Percentiles rank a stretch among this genome's conserved stretches.
These are phyloP conservation scores for Galleria mellonella DNA, from an alignment of 1,140 invertebrate species.

Conservation along the genomic window DNA sequence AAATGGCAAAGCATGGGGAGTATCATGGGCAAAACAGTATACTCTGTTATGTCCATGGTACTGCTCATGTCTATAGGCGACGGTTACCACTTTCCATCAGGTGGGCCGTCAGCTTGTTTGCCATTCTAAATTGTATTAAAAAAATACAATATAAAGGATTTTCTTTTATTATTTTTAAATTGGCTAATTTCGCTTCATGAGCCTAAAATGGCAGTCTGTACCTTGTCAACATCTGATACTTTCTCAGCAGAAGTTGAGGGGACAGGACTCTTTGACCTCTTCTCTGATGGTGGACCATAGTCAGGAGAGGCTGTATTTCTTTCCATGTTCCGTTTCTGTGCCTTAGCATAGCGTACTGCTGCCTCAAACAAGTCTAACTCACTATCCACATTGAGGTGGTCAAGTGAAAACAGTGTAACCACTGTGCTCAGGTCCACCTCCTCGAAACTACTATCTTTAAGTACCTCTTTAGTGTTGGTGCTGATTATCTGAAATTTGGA, in stretches of 20 bases:
- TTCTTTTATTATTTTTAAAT: too few relatives aligned
- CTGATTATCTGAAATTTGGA: constrained; percentile 78
- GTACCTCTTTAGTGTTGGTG: constrained; percentile 83
- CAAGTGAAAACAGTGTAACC: constrained; percentile 82
- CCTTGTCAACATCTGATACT: constrained; percentile 8
- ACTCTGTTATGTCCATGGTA: too few relatives aligned
- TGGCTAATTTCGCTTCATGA: too few relatives aligned
- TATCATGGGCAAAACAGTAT: too few relatives aligned
- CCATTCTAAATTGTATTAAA: too few relatives aligned
- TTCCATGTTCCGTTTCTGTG: constrained; percentile 40
- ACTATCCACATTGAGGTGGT: constrained; percentile 81
- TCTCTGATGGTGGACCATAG: constrained; percentile 19
- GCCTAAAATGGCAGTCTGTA: too few relatives aligned
- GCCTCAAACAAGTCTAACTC: constrained; percentile 86
- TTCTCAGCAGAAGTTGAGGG: constrained; percentile 54
- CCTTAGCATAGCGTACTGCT: constrained; percentile 79
- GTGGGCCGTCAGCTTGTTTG: too few relatives aligned
- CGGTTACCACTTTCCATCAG: too few relatives aligned
- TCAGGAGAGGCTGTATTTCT: constrained; percentile 33
- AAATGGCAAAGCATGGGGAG: too few relatives aligned
- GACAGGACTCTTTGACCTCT: constrained; percentile 35
- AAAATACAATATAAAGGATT: too few relatives aligned
- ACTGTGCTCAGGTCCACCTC: constrained; percentile 84
- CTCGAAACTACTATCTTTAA: constrained; percentile 83
- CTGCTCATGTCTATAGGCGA: too few relatives aligned